Evolutionary conservation across 2,113 vertebrate species (phyloP), one percentile per base, ranked within the genome.

Genomic region (Stegastes partitus): DNA sequence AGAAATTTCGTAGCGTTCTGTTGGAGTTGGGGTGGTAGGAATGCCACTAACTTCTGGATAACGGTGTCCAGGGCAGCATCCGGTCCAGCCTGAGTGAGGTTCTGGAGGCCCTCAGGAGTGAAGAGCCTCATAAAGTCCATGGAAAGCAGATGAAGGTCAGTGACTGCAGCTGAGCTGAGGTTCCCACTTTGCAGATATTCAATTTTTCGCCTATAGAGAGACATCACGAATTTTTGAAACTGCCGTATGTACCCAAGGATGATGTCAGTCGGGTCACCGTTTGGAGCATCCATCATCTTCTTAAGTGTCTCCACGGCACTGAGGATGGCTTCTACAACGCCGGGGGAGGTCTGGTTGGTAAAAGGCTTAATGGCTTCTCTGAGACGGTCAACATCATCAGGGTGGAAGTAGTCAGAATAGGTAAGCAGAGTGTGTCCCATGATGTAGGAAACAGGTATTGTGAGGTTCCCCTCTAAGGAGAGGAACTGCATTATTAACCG

Each of bases 261-360:
- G n/a, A 90, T 53, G 1, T 56, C 15, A 55, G 80, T 79, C 26
- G 89, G 84, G 59, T 93, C 86, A 34, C 68, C 77, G 18, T 84
- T 70, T 34, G 83, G 74, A 56, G 89, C 58, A 65, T 92, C 82
- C 1, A 53, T 65, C 14, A 90, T 67, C 57, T 22, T 74, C 25
- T 89, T 82, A 47, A 94, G 34, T 4, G 84, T 72, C 81, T 93
- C 83, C 34, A 90, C 56, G 42, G 91, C 87, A 14, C 50, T 79
- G 28, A 94, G 77, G 22, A 91, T 86, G 50, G 88, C 67, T 77
- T 94, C 84, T 8, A 81, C 79, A 47, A 85, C 0, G 6, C 87
- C 82, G 2, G 75, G 49, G 66, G 89, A 90, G 54, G 85, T 93
- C 80, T 93, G 90, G 55, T 91, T 93, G 26, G 65, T 82, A 50